phyloP scores from a whole-genome alignment of 2,888 invertebrate species.

The Gnatocerus cornutus region DNA sequence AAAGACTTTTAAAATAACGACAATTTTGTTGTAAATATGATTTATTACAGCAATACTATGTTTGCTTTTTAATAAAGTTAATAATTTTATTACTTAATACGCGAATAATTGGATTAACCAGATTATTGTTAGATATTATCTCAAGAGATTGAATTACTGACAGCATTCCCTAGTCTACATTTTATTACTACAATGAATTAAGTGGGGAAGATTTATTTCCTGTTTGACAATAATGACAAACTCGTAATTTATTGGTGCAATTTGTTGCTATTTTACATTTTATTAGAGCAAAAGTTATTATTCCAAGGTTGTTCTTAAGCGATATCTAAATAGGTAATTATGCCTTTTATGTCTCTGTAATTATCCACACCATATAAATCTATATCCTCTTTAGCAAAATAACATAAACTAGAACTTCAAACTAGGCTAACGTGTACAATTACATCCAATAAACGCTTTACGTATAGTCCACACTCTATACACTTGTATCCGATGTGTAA shows the following conservation, averaged over 20 bases:
- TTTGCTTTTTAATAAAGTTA: constrained; percentile 10
- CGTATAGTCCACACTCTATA: no score
- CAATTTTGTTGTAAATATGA: constrained; percentile 16
- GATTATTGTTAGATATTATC: constrained; percentile 14
- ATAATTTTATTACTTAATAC: constrained; percentile 12
- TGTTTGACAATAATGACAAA: neutral
- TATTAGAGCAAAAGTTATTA: neutral
- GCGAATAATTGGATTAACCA: constrained; percentile 1
- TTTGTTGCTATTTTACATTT: neutral
- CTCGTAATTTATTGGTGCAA: neutral
- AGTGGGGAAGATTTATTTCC: neutral
- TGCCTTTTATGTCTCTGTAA: no score
- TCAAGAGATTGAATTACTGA: neutral
- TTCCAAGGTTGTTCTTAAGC: neutral
- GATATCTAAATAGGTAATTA: no score
- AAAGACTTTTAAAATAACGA: constrained; percentile 4
- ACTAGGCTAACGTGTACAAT: no score
- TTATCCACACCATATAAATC: no score
- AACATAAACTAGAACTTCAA: no score
- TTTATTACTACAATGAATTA: neutral
- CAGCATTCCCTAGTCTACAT: neutral
- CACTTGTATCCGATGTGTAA: no score
- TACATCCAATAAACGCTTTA: no score
- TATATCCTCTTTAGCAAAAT: no score
- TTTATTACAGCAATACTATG: constrained; percentile 12